Evolutionary conservation across 2,113 vertebrate genomes (phyloP).

Genomic region (Hylia prasina): DNA sequence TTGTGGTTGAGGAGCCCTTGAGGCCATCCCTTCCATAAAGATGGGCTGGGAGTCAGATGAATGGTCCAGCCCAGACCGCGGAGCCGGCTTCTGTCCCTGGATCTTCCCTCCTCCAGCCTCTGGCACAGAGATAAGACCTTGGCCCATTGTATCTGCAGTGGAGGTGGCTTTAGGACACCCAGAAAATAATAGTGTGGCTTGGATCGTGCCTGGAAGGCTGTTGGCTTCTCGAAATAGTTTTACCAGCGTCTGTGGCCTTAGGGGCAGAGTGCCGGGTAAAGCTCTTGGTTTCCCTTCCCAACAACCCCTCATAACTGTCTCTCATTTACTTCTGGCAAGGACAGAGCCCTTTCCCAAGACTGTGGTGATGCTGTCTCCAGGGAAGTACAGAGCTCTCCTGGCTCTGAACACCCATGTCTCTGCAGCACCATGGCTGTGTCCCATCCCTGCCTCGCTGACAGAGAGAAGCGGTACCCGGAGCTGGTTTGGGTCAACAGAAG

Average conservation of each 20-base stretch:
- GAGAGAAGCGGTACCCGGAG: accelerated
- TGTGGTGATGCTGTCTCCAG: neutral
- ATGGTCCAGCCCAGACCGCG: neutral
- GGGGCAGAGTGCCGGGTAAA: neutral
- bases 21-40: neutral
- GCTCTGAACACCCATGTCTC: accelerated
- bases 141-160: neutral
- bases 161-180: slow-evolving; percentile 9
- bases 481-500: neutral
- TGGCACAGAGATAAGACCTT: neutral
- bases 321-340: neutral
- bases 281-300: neutral
- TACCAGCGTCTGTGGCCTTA: neutral
- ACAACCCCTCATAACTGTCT: neutral
- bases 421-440: accelerated
- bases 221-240: neutral
- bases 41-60: neutral
- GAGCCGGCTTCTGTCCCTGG: neutral
- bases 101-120: neutral
- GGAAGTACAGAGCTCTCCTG: neutral
- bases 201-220: neutral
- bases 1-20: neutral
- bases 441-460: accelerated
- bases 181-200: neutral
- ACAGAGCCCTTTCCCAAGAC: neutral